Conservation (phyloP, 1,140 invertebrate species). For the Drosophila navojoa region DNA sequence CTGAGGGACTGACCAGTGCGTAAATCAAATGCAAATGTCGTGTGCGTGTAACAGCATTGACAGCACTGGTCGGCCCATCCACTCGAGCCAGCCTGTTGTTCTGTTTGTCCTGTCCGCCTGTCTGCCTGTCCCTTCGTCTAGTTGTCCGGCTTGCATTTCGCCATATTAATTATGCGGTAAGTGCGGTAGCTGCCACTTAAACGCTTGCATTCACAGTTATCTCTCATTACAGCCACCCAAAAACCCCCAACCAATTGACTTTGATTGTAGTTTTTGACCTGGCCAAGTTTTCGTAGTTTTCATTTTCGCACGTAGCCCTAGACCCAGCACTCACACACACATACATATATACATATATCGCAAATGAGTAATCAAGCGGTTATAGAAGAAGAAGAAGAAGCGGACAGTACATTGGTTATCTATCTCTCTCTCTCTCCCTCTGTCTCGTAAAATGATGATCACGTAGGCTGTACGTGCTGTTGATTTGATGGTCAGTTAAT, state of each 20-base stretch:
- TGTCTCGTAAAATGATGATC: slow-evolving; percentile 69
- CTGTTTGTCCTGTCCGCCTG: slow-evolving; percentile 29
- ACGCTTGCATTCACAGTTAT: slow-evolving; percentile 30
- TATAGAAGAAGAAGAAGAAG: slow-evolving; percentile 1
- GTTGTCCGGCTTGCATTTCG: slow-evolving; percentile 52
- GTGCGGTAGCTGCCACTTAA: slow-evolving; percentile 55
- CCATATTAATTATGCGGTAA: slow-evolving; percentile 74
- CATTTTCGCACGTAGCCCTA: slow-evolving; percentile 69
- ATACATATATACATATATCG: slow-evolving; percentile 20
- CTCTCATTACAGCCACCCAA: background rate
- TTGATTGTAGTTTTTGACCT: slow-evolving; percentile 58
- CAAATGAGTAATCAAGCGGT: slow-evolving; percentile 66
- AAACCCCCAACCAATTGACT: slow-evolving; percentile 28
- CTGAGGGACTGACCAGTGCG: slow-evolving; percentile 51
- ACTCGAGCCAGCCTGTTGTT: slow-evolving; percentile 10
- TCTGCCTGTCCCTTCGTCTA: slow-evolving; percentile 13
- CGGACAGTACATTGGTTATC: no score
- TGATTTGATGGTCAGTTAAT: slow-evolving; percentile 82
- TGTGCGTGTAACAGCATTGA: slow-evolving; percentile 60
- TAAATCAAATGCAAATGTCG: slow-evolving; percentile 78
- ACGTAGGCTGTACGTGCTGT: slow-evolving; percentile 77
- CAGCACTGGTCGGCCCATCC: slow-evolving; percentile 48
- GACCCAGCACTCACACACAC: slow-evolving; percentile 49
- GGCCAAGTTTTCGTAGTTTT: slow-evolving; percentile 66
- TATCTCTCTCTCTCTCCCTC: slow-evolving; percentile 1